Evolutionary conservation across 2,797 vertebrate species (phyloP).

Genomic region (Clarias laeviceps): DNA sequence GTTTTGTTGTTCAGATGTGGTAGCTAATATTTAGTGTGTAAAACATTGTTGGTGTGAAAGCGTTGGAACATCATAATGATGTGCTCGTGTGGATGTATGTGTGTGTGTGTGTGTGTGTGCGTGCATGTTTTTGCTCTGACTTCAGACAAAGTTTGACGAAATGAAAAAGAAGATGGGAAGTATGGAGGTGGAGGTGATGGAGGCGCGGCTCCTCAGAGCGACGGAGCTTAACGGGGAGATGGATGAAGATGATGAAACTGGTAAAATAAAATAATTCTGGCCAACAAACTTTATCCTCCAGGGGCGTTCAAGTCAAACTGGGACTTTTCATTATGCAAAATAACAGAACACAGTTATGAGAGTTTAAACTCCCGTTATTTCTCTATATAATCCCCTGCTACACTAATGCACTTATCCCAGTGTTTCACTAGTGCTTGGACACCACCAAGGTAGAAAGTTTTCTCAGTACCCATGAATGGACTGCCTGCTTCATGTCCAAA

Average conservation of each 20-base stretch:
- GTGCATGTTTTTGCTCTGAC: not conserved
- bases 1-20: not conserved
- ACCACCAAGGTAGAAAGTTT: too few species aligned
- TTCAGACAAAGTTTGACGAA: conserved; percentile 85
- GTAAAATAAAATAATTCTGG: conserved; percentile 19
- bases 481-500: too few species aligned
- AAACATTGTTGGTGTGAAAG: not conserved
- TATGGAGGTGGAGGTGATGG: conserved; percentile 98
- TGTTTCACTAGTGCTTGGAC: too few species aligned
- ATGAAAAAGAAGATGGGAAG: conserved; percentile 90
- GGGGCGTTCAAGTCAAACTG: too few species aligned
- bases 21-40: not conserved
- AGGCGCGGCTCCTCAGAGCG: conserved; percentile 88
- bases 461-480: too few species aligned
- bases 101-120: not conserved
- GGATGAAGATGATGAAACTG: conserved; percentile 81
- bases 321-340: too few species aligned
- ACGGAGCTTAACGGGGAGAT: conserved; percentile 92
- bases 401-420: too few species aligned
- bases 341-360: too few species aligned
- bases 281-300: too few species aligned
- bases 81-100: not conserved
- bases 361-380: too few species aligned
- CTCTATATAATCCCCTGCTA: too few species aligned
- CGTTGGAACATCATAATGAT: not conserved